Evolutionary conservation across 2,888 invertebrate genomes (phyloP).

Genomic region (Poecilobothrus nobilitatus): DNA sequence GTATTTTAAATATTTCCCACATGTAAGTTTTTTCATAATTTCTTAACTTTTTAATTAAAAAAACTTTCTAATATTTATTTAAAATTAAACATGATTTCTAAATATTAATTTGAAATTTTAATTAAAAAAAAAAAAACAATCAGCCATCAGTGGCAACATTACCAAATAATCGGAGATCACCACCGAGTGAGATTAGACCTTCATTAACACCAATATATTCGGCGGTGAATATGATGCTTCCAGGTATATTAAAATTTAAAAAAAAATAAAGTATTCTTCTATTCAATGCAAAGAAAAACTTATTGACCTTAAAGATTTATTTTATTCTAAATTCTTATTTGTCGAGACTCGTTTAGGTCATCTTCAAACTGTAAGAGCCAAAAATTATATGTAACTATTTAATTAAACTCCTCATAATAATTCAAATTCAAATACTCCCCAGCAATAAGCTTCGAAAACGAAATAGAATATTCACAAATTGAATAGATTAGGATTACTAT

Average conservation of each 20-base stretch:
- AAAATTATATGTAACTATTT: too few relatives aligned
- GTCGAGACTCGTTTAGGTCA: too few relatives aligned
- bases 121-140: too few relatives aligned
- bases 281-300: neutral
- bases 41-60: neutral
- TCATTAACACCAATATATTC: constrained; percentile 43
- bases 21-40: constrained; percentile 32
- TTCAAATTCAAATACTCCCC: too few relatives aligned
- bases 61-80: too few relatives aligned
- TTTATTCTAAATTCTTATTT: neutral
- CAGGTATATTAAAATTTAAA: constrained; percentile 30
- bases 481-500: too few relatives aligned
- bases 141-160: constrained; percentile 43
- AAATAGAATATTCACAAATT: too few relatives aligned
- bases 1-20: constrained; percentile 44
- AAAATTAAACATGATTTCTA: too few relatives aligned
- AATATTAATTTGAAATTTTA: neutral
- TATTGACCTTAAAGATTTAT: too few relatives aligned
- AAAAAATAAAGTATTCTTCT: constrained; percentile 4
- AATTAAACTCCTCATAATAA: too few relatives aligned
- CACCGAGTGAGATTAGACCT: constrained; percentile 40
- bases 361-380: too few relatives aligned
- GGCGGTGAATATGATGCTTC: constrained; percentile 43
- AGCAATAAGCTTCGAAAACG: too few relatives aligned
- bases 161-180: constrained; percentile 43